Conservation (phyloP, 2,113 vertebrate genomes). For the Boulengeromyrus knoepffleri region DNA sequence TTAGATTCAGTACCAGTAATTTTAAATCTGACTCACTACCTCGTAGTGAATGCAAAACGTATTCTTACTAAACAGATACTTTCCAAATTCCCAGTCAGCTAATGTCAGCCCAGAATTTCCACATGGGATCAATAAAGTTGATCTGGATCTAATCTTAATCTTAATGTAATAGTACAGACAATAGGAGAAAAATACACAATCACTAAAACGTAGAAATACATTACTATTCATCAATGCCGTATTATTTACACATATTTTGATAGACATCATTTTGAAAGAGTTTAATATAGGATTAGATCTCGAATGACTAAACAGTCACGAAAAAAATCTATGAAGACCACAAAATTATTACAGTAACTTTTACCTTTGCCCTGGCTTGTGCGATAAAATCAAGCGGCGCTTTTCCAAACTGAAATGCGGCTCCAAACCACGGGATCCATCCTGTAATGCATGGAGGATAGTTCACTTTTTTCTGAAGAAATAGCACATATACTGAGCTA, state of each 20-base stretch:
- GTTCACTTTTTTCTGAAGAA: slow-evolving; percentile 31
- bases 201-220: neutral
- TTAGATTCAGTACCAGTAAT: neutral
- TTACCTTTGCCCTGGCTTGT: slow-evolving; percentile 61
- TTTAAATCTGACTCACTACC: neutral
- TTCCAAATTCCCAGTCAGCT: neutral
- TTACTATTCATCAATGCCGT: neutral
- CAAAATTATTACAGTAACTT: neutral
- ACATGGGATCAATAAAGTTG: neutral
- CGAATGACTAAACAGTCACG: neutral
- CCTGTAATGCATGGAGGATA: slow-evolving; percentile 61
- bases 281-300: neutral
- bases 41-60: neutral
- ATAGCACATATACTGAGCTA: slow-evolving; percentile 32
- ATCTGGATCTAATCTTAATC: neutral
- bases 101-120: neutral
- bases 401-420: slow-evolving; percentile 62
- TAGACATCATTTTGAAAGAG: neutral
- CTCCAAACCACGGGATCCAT: slow-evolving; percentile 76
- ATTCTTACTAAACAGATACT: neutral
- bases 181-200: neutral
- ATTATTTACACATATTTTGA: neutral
- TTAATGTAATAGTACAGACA: neutral
- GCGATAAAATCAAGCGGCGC: slow-evolving; percentile 69
- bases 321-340: neutral